Evolutionary conservation across 2,797 vertebrate genomes (phyloP).

Genomic region (Morelia viridis): DNA sequence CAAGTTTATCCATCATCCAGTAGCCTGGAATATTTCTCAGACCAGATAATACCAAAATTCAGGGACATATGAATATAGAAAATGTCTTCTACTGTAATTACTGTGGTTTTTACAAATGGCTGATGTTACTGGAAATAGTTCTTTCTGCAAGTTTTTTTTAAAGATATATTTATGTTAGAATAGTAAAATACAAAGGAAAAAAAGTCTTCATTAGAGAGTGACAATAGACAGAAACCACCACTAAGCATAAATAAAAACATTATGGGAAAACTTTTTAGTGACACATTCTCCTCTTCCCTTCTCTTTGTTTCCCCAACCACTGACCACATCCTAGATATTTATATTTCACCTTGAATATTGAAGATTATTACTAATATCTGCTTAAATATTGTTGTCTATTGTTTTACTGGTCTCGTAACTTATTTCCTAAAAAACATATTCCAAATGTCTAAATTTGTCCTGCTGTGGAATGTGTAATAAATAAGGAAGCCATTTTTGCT

Average conservation of each 20-base stretch:
- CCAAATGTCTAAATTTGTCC: background rate
- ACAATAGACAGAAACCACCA: no score
- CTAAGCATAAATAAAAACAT: no score
- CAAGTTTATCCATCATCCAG: background rate
- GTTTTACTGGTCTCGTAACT: background rate
- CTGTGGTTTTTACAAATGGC: constrained; percentile 17
- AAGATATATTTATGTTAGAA: no score
- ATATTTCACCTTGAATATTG: background rate
- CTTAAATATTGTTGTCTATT: background rate
- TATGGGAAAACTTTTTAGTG: no score
- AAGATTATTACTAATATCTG: background rate
- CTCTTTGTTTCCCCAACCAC: background rate
- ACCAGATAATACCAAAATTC: constrained; percentile 14
- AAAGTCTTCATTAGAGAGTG: no score
- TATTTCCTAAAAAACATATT: background rate
- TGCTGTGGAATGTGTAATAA: background rate
- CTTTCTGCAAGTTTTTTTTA: constrained; percentile 47
- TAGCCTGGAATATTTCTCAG: background rate
- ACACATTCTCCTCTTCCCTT: no score
- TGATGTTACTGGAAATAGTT: constrained; percentile 45
- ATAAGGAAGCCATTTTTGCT: background rate
- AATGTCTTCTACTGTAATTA: constrained; percentile 28
- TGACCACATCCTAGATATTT: background rate
- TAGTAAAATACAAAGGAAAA: no score
- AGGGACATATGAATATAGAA: background rate